Conservation (phyloP, 2,113 vertebrate genomes). For the Arvicanthis niloticus region DNA sequence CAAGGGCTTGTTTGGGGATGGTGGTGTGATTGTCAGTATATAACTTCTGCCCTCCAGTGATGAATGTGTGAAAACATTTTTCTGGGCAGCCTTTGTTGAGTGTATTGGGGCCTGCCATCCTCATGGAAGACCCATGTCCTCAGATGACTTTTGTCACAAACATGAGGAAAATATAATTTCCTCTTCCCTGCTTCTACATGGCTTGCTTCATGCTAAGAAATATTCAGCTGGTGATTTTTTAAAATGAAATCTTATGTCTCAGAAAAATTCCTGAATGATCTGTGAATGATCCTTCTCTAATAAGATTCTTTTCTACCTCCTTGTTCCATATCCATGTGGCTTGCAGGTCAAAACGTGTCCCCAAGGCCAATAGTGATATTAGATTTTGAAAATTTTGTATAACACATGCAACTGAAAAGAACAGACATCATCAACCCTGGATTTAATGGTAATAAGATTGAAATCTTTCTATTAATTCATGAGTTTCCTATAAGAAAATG, state of each 20-base stretch:
- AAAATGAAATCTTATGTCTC: not conserved
- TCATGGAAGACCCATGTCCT: not conserved
- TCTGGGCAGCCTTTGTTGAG: not conserved
- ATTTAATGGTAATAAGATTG: not conserved
- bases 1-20: too few species aligned
- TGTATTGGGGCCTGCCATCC: not conserved
- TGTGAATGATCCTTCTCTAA: not conserved
- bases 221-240: not conserved
- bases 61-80: not conserved
- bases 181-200: not conserved
- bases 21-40: not conserved
- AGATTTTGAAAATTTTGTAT: not conserved
- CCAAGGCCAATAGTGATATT: not conserved
- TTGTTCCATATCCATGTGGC: not conserved
- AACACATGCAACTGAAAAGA: not conserved
- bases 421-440: not conserved
- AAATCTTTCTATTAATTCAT: too few species aligned
- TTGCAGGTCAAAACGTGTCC: not conserved
- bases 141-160: not conserved
- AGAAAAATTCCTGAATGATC: not conserved
- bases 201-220: not conserved
- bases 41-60: not conserved
- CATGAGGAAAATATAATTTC: not conserved
- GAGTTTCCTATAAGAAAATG: not conserved
- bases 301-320: not conserved